A percentile compares a stretch with the other conserved stretches of the same genome.
These are phyloP conservation scores for Trematomus bernacchii DNA, from an alignment of 2,797 vertebrate species.

Conservation along the genomic window DNA sequence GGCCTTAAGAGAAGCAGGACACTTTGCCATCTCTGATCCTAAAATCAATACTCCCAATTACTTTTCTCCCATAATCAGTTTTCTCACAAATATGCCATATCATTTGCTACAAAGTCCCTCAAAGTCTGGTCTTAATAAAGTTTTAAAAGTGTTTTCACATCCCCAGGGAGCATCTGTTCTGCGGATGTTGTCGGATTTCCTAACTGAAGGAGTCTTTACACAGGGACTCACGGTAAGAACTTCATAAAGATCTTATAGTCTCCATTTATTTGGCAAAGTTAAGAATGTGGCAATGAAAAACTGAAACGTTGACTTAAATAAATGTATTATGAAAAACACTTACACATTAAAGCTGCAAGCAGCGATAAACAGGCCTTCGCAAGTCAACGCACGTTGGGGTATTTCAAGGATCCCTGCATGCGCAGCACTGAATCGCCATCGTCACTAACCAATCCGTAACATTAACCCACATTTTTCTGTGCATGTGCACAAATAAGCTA, in stretches of 20 bases:
- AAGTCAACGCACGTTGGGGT: no score
- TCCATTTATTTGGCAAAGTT: background rate
- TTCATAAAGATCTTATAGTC: background rate
- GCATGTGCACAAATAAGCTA: no score
- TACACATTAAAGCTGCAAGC: no score
- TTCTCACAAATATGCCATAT: background rate
- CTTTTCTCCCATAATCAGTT: background rate
- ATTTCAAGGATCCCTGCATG: no score
- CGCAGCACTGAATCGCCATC: no score
- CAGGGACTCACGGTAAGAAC: constrained; percentile 87
- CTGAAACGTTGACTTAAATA: no score
- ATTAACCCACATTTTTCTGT: no score
- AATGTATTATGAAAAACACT: no score
- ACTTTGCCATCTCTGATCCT: background rate
- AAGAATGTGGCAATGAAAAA: no score
- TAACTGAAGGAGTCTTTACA: constrained; percentile 88
- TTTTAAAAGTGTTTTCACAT: background rate
- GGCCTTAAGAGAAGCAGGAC: background rate
- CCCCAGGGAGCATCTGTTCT: constrained; percentile 92
- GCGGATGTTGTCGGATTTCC: constrained; percentile 93
- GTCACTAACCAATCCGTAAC: no score
- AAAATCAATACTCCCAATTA: background rate
- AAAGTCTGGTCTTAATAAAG: background rate
- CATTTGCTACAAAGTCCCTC: background rate
- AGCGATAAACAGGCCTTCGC: no score